Conservation (phyloP, 2,888 invertebrate genomes). For the Apamea crenata region DNA sequence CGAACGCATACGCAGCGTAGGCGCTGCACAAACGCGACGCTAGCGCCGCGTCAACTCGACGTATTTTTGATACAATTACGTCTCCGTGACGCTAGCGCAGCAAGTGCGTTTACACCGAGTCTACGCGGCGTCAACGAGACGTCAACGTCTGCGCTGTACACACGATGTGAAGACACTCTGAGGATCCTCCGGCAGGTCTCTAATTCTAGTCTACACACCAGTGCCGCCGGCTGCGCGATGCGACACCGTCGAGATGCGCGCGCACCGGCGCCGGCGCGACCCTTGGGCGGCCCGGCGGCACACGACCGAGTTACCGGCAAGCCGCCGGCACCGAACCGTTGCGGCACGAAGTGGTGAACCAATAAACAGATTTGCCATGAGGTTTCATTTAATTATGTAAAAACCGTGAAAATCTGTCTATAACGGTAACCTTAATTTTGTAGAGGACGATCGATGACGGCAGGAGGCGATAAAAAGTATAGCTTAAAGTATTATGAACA, state of each 20-base stretch:
- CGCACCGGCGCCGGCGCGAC: conserved; percentile 23
- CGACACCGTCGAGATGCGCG: conserved; percentile 36
- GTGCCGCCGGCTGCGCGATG: conserved; percentile 43
- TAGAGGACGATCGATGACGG: conserved; percentile 10
- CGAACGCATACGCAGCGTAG: conserved; percentile 32
- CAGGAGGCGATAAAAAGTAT: conserved; percentile 21
- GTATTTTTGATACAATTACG: conserved; percentile 18
- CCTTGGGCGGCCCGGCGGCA: conserved; percentile 43
- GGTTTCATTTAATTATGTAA: conserved; percentile 40
- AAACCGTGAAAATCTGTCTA: conserved; percentile 51
- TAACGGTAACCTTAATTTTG: conserved; percentile 35
- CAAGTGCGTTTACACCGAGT: conserved; percentile 26
- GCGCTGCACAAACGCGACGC: conserved; percentile 27
- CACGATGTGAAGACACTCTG: conserved; percentile 46
- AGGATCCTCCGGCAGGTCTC: conserved; percentile 29
- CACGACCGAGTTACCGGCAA: conserved; percentile 42
- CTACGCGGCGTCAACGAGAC: conserved; percentile 25
- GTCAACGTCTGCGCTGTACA: conserved; percentile 20
- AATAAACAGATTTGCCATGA: conserved; percentile 48
- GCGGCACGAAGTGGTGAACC: conserved; percentile 52
- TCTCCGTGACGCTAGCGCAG: conserved; percentile 26
- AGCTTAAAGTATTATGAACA: conserved; percentile 23
- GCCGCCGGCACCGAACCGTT: conserved; percentile 55
- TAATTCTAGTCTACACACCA: conserved; percentile 57
- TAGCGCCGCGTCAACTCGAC: conserved; percentile 31